Evolutionary conservation across 2,888 invertebrate species (phyloP).

Genomic region (Chorisops tibialis): DNA sequence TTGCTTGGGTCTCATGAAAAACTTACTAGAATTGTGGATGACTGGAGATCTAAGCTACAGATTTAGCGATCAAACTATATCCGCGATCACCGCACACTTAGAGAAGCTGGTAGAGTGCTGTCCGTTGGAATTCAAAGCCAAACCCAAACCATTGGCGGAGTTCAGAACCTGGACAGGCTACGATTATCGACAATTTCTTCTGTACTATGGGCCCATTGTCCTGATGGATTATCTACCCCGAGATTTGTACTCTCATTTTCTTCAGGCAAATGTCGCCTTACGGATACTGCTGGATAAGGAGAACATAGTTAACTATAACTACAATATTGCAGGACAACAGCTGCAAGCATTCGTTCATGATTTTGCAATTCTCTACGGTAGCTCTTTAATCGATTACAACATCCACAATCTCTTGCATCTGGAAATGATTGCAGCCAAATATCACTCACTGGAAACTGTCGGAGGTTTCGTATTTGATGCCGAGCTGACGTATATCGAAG

Average conservation of each 20-base stretch:
- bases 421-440: slow-evolving; percentile 12
- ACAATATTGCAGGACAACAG: slow-evolving; percentile 18
- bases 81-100: slow-evolving; percentile 25
- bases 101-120: slow-evolving; percentile 6
- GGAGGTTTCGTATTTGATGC: background rate
- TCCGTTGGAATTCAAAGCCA: slow-evolving; percentile 26
- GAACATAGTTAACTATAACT: background rate
- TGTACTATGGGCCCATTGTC: slow-evolving; percentile 31
- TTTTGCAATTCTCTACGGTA: slow-evolving; percentile 29
- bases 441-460: background rate
- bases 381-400: slow-evolving; percentile 30
- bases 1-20: slow-evolving; percentile 31
- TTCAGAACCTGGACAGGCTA: slow-evolving; percentile 21
- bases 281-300: slow-evolving; percentile 26
- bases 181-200: slow-evolving; percentile 29
- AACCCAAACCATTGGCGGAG: slow-evolving; percentile 23
- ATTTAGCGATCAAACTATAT: slow-evolving; percentile 25
- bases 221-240: slow-evolving; percentile 23
- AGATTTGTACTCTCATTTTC: slow-evolving; percentile 27
- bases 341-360: slow-evolving; percentile 29
- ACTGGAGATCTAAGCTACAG: slow-evolving; percentile 29
- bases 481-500: no score
- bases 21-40: slow-evolving; percentile 28
- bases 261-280: slow-evolving; percentile 29
- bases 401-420: slow-evolving; percentile 32